Base-by-base conservation (phyloP, 1,140 invertebrate species). In the Procambarus virginalis region DNA sequence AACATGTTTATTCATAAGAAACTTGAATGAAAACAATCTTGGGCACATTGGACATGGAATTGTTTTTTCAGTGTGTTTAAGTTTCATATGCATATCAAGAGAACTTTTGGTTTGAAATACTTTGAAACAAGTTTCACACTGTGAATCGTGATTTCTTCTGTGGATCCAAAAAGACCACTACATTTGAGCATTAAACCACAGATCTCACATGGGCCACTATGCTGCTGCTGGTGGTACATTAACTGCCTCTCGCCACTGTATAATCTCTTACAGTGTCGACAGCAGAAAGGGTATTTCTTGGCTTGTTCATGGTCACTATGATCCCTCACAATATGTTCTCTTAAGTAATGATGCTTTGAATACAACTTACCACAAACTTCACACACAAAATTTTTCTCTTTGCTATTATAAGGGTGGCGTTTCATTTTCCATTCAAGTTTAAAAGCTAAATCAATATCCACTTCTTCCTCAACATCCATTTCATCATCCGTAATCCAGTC, bases 401-500 rank as follows among this genome's bases (percentile, higher is more conserved):
- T 89, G 10, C n/a, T 70, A 73, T 84, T 89, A 34, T 60, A 78
- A 14, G 76, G 75, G 68, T 64, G 70, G 49, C 76, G 76, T 22
- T 51, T 76, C 34, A 84, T 51, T 58, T 84, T 79, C 55, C 45
- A 84, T 60, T 82, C 73, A 9, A 49, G 22, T 51, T 84, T 84
- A 34, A 78, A 84, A 46, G 58, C 68, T 64, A 46, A 14, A 34
- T 89, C 78, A 46, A 82, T 64, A 82, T 78, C 64, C 49, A 77
- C 75, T 76, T 77, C 73, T 46, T 87, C 77, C 6, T 87, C 86
- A n/a, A 46, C 60, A 68, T 89, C 88, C 17, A 78, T 58, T 46
- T 89, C 88, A 84, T 89, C 75, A 70, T 89, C 88, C 70, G 88
- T 89, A 14, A 89, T 84, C 88, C 88, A 89, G n/a, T 84, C 88